Base-by-base conservation (phyloP, 2,888 invertebrate genomes). In the Rhingia rostrata region DNA sequence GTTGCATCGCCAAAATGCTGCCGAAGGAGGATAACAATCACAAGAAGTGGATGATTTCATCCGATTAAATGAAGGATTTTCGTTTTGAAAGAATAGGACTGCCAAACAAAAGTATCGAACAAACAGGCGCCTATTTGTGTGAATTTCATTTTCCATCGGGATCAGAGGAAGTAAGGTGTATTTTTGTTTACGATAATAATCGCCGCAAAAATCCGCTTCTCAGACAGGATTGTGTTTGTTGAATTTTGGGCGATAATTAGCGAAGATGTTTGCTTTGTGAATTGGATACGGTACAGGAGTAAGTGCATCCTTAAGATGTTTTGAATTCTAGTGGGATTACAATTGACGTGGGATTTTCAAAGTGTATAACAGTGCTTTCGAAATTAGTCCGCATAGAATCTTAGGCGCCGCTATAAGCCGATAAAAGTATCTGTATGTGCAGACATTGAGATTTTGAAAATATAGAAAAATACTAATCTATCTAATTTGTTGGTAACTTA, bases 141-240 rank as follows among this genome's bases (percentile, higher is more conserved):
- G 47, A 49, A 49, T 70, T 64, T 37, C n/a, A 12, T 43, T 32
- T 58, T 43, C 58, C 45, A 35, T 33, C 3, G 7, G 47, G 37
- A 63, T 66, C 69, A 70, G 22, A 22, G 84, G 78, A 83, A 66
- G 84, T 75, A 70, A 84, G 84, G 84, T 84, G 84, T 80, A 80
- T 70, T 60, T 84, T 75, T 84, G 84, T 84, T 80, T 84, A 54
- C 60, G 80, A 84, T 84, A 84, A 75, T 80, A 69, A 84, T 80
- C 80, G 33, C 74, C 74, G 83, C 83, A 83, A 58, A 49, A 74
- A 79, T 67, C 67, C 64, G 12, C 12, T 64, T 64, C 74, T 56
- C 74, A 84, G 79, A 79, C 69, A 14, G 79, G 53, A 84, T 79
- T 74, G 30, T 54, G 54, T 43, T 51, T 77, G 64, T 49, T 60